Evolutionary conservation across 2,113 vertebrate species (phyloP).

Genomic region (Gnathonemus echidnorhynchus): DNA sequence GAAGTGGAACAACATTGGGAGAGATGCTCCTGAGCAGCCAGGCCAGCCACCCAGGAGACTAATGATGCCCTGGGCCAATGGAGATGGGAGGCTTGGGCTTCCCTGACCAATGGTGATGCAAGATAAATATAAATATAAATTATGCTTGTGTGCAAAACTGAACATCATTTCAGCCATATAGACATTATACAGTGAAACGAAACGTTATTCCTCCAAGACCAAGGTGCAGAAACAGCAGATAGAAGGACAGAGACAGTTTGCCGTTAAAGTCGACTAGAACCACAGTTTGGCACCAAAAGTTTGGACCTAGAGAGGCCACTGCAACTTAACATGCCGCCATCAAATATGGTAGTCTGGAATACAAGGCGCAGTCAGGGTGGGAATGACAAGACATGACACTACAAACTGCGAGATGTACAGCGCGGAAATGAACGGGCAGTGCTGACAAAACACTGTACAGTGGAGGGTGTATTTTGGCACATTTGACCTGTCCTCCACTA

Average conservation of each 20-base stretch:
- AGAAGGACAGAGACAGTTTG: no score
- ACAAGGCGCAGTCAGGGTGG: no score
- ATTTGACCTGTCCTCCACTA: not conserved
- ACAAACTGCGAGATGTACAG: not conserved
- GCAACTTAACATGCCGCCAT: no score
- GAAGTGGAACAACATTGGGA: constrained; percentile 87
- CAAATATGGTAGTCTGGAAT: no score
- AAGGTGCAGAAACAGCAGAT: not conserved
- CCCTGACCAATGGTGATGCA: constrained; percentile 67
- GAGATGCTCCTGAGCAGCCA: constrained; percentile 75
- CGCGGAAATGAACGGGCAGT: not conserved
- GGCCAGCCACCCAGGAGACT: constrained; percentile 61
- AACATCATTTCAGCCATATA: not conserved
- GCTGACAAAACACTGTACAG: not conserved
- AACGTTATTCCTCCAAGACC: no score
- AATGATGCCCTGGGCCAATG: constrained; percentile 68
- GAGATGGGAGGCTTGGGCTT: constrained; percentile 71
- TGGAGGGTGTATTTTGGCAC: not conserved
- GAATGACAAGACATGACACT: no score
- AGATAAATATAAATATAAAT: not conserved
- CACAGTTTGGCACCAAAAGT: no score
- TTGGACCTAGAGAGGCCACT: no score
- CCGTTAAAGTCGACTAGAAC: no score
- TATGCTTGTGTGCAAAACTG: not conserved
- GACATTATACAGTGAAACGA: no score